A percentile compares a stretch with the other conserved stretches of the same genome.
Evolutionary conservation across 2,113 vertebrate genomes (phyloP).

Genomic region (Cryptomyrus ogoouensis): DNA sequence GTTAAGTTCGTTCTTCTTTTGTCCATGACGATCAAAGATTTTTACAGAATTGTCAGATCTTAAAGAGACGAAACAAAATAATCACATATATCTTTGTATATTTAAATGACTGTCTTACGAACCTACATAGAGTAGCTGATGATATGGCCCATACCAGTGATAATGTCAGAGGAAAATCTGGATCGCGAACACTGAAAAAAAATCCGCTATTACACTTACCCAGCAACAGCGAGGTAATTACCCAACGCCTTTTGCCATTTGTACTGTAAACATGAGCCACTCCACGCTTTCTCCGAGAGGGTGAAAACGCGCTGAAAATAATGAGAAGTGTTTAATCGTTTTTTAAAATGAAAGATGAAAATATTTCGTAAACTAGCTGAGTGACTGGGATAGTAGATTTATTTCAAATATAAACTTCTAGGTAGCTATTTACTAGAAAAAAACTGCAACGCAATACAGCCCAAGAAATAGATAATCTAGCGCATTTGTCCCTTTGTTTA

Average conservation of each 20-base stretch:
- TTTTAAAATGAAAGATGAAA: not conserved
- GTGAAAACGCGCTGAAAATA: slow-evolving; percentile 75
- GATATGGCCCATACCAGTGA: not conserved
- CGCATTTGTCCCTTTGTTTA: not conserved
- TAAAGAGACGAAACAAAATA: slow-evolving; percentile 28
- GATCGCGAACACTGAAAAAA: not conserved
- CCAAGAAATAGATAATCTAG: not conserved
- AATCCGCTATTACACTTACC: slow-evolving; percentile 63
- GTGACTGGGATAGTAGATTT: not conserved
- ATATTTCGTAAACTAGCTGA: not conserved
- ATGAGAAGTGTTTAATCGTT: not conserved
- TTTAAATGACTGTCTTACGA: not conserved
- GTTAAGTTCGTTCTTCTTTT: slow-evolving; percentile 83
- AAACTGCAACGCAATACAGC: not conserved
- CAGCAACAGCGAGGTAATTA: slow-evolving; percentile 87
- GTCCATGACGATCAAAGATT: slow-evolving; percentile 95
- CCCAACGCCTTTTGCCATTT: slow-evolving; percentile 88
- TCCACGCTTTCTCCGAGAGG: slow-evolving; percentile 73
- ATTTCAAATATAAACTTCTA: not conserved
- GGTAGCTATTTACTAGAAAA: not conserved
- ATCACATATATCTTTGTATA: not conserved
- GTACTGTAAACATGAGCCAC: slow-evolving; percentile 71
- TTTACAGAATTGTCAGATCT: slow-evolving; percentile 82
- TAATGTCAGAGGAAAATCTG: not conserved
- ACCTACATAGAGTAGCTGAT: not conserved